phyloP scores from a whole-genome alignment of 2,113 vertebrate species.

The Thermophis baileyi region DNA sequence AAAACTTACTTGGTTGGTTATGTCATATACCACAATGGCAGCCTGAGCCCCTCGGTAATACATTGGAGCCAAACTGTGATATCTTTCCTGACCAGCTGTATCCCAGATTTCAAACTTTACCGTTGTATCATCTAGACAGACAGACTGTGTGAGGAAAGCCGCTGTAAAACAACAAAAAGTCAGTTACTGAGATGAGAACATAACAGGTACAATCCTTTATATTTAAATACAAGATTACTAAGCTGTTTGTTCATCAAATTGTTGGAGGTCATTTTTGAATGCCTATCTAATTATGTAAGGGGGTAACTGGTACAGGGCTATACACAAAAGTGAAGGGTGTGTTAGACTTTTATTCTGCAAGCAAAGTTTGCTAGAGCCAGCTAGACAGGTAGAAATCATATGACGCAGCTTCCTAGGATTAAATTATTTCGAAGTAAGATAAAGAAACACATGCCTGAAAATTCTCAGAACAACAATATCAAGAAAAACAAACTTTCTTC shows the following conservation, averaged over 20 bases:
- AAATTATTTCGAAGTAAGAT: not conserved
- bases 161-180: slow-evolving; percentile 48
- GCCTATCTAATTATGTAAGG: not conserved
- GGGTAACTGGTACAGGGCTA: not conserved
- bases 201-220: not conserved
- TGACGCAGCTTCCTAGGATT: not conserved
- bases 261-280: not conserved
- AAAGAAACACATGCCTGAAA: not conserved
- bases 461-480: not conserved
- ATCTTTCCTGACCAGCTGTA: slow-evolving; percentile 78
- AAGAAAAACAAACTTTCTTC: not conserved
- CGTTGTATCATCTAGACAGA: slow-evolving; percentile 79
- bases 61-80: slow-evolving; percentile 82
- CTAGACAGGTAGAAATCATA: not conserved
- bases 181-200: not conserved
- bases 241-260: not conserved
- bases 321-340: not conserved
- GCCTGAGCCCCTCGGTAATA: slow-evolving; percentile 78
- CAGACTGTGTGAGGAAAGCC: slow-evolving; percentile 77
- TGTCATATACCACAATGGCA: slow-evolving; percentile 79
- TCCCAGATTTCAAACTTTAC: slow-evolving; percentile 84
- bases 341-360: not conserved
- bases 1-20: slow-evolving; percentile 76
- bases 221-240: not conserved
- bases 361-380: not conserved